These are phyloP conservation scores for Osmerus mordax DNA, from an alignment of 2,113 vertebrate species.

Conservation along the genomic window DNA sequence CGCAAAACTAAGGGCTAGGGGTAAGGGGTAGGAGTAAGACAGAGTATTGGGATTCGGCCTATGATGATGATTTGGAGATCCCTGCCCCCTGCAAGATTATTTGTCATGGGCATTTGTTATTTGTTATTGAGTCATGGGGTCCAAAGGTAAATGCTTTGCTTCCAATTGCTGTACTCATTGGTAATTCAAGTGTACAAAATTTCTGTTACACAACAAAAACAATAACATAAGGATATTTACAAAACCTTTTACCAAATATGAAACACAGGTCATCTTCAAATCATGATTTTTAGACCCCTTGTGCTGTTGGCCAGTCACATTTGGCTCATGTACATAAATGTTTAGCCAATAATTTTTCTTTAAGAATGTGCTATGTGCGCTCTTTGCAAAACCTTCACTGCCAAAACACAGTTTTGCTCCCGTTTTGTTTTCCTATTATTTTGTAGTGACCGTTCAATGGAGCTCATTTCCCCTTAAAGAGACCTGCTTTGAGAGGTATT, in stretches of 20 bases:
- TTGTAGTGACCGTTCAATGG: conserved; percentile 36
- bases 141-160: too few species aligned
- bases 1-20: too few species aligned
- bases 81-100: too few species aligned
- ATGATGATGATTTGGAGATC: too few species aligned
- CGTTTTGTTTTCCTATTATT: not conserved
- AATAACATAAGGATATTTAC: not conserved
- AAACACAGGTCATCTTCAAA: too few species aligned
- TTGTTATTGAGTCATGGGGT: too few species aligned
- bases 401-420: not conserved
- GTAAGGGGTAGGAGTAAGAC: too few species aligned
- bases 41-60: too few species aligned
- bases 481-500: conserved; percentile 43
- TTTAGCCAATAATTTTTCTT: not conserved
- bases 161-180: too few species aligned
- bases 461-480: conserved; percentile 45
- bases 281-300: not conserved
- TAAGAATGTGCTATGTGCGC: not conserved
- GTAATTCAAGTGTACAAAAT: not conserved
- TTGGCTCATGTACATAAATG: not conserved
- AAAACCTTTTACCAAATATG: too few species aligned
- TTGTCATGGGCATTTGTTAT: too few species aligned
- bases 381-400: not conserved
- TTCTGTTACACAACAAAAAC: not conserved
- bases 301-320: not conserved